phyloP scores from a whole-genome alignment of 1,140 invertebrate genomes.

The Nilaparvata lugens region DNA sequence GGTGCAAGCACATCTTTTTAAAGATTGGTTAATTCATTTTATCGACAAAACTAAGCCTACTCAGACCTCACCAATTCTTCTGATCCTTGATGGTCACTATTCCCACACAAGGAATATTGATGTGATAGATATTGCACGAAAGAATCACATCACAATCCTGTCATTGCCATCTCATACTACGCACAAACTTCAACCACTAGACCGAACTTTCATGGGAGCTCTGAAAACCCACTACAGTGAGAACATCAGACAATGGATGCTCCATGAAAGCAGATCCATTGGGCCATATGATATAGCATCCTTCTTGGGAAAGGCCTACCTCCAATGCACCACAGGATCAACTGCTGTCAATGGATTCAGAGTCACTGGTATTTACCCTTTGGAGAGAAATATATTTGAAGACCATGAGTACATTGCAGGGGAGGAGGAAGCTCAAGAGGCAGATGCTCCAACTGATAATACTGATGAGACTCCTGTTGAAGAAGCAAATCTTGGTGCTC shows the following conservation, averaged over 20 bases:
- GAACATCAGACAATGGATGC: conserved; percentile 36
- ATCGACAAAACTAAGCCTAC: conserved; percentile 20
- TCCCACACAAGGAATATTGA: conserved; percentile 29
- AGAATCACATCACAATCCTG: conserved; percentile 27
- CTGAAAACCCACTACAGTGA: conserved; percentile 21
- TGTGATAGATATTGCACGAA: conserved; percentile 25
- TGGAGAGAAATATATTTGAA: conserved; percentile 26
- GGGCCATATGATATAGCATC: conserved; percentile 27
- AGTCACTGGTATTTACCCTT: conserved; percentile 29
- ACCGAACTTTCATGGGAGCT: conserved; percentile 29
- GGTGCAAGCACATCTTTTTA: conserved; percentile 22
- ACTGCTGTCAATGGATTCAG: conserved; percentile 31
- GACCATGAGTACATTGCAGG: conserved; percentile 25
- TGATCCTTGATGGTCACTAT: conserved; percentile 29
- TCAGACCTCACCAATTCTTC: conserved; percentile 20
- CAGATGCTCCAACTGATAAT: neutral
- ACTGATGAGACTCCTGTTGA: neutral
- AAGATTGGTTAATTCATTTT: conserved; percentile 28
- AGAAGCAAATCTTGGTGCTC: neutral
- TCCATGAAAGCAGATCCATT: conserved; percentile 27
- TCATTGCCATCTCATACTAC: conserved; percentile 30
- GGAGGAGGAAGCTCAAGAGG: conserved; percentile 9
- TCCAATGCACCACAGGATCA: conserved; percentile 26
- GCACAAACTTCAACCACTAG: conserved; percentile 30
- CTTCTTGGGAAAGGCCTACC: conserved; percentile 26